Evolutionary conservation across 2,888 invertebrate species (phyloP).

Genomic region (Chloroclystis v-ata): DNA sequence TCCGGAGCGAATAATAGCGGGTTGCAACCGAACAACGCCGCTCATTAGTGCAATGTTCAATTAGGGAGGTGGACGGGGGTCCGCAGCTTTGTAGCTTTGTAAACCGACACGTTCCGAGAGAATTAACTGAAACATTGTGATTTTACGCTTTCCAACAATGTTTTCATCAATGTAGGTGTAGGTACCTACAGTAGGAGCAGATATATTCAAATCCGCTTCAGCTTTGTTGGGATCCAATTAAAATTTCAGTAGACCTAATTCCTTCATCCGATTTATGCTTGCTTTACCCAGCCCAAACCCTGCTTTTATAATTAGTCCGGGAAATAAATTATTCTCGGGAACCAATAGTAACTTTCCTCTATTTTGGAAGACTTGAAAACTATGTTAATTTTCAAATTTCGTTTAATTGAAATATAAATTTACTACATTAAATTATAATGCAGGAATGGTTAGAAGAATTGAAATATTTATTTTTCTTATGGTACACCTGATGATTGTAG

Average conservation of each 20-base stretch:
- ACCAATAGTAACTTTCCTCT: neutral
- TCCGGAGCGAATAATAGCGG: constrained; percentile 67
- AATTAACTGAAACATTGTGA: constrained; percentile 38
- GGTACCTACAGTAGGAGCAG: neutral
- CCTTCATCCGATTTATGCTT: constrained; percentile 1
- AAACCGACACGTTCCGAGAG: constrained; percentile 30
- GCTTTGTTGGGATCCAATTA: constrained; percentile 2
- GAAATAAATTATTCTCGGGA: neutral
- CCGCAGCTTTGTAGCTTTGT: constrained; percentile 41
- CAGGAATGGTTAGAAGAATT: no score
- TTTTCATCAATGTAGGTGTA: neutral
- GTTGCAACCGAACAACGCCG: constrained; percentile 69
- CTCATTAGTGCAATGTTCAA: constrained; percentile 77
- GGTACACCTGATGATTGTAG: no score
- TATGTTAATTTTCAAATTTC: no score
- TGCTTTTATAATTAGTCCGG: neutral
- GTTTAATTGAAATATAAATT: no score
- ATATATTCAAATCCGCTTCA: neutral
- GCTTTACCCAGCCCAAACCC: neutral
- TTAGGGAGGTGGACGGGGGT: constrained; percentile 55
- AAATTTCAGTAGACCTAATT: constrained; percentile 2
- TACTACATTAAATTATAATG: no score
- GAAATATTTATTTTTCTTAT: no score
- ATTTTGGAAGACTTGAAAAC: no score
- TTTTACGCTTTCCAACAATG: constrained; percentile 25